These are phyloP conservation scores for Temnothorax longispinosus DNA, from an alignment of 1,140 invertebrate genomes.

Conservation along the genomic window DNA sequence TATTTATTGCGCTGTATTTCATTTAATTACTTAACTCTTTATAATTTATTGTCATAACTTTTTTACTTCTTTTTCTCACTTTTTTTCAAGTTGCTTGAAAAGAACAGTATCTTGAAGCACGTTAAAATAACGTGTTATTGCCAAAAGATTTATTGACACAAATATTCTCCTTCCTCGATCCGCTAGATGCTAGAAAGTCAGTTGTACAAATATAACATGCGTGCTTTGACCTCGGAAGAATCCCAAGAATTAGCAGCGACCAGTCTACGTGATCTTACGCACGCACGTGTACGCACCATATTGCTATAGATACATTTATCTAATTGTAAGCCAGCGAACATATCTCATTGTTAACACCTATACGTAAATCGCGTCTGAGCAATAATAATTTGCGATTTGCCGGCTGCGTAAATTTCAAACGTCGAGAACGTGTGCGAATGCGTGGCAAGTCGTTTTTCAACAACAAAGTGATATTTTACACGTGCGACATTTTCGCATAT, in stretches of 20 bases:
- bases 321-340: background rate
- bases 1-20: background rate
- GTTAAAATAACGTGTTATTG: background rate
- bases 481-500: conserved; percentile 13
- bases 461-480: conserved; percentile 33
- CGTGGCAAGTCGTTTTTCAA: conserved; percentile 8
- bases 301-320: background rate
- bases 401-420: background rate
- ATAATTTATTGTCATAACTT: background rate
- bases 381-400: background rate
- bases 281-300: background rate
- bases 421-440: conserved; percentile 37
- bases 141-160: background rate
- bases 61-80: background rate
- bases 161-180: background rate
- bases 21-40: background rate
- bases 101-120: background rate
- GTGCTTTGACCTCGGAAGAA: conserved; percentile 16
- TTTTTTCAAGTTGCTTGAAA: background rate
- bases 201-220: conserved; percentile 13
- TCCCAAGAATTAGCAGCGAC: conserved; percentile 15
- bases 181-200: conserved; percentile 16
- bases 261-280: conserved; percentile 1
- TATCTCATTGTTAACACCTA: background rate
- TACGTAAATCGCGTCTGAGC: background rate